These are phyloP conservation scores for Scaptomyza montana DNA, from an alignment of 1,140 invertebrate species.

Conservation along the genomic window DNA sequence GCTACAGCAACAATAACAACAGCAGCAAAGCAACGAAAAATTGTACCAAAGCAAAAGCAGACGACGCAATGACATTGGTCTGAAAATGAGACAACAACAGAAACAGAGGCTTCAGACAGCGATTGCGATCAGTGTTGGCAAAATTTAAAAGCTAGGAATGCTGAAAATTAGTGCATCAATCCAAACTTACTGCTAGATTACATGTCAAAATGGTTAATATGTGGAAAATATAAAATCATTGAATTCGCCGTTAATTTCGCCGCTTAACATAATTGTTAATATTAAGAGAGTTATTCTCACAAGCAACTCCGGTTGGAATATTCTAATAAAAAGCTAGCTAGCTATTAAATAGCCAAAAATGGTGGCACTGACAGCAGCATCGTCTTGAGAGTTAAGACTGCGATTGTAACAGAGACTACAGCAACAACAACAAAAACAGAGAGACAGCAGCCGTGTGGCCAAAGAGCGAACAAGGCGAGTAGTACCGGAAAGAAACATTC, in stretches of 20 bases:
- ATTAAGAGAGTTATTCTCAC: too few relatives aligned
- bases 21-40: constrained; percentile 31
- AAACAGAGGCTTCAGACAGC: constrained; percentile 22
- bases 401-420: constrained; percentile 11
- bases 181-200: too few relatives aligned
- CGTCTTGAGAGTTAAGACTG: background rate
- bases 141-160: background rate
- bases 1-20: background rate
- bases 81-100: constrained; percentile 30
- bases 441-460: constrained; percentile 8
- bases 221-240: background rate
- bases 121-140: constrained; percentile 1
- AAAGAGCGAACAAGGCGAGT: constrained; percentile 47
- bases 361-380: background rate
- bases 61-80: constrained; percentile 57
- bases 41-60: constrained; percentile 45
- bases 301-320: background rate
- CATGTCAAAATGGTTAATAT: too few relatives aligned
- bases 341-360: background rate
- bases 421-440: background rate
- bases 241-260: background rate
- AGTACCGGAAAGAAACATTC: constrained; percentile 80
- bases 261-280: too few relatives aligned
- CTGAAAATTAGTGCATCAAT: too few relatives aligned
- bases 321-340: too few relatives aligned